phyloP scores from a whole-genome alignment of 1,140 invertebrate genomes.

The Meloidogyne hapla region DNA sequence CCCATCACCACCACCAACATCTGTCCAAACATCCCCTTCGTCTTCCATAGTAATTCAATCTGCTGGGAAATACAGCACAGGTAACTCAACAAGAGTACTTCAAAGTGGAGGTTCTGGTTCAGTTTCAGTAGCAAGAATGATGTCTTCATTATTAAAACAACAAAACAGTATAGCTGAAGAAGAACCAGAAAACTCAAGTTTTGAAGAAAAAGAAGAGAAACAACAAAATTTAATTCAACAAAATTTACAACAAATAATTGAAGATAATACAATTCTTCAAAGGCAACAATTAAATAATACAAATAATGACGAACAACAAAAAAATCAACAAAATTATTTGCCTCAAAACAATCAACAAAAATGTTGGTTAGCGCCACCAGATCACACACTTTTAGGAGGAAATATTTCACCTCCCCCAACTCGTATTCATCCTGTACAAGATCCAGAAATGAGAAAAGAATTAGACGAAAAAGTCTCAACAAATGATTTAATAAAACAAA shows the following conservation, averaged over 20 bases:
- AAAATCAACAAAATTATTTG: too few species aligned
- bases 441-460: conserved; percentile 17
- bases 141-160: conserved; percentile 21
- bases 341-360: too few species aligned
- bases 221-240: conserved; percentile 8
- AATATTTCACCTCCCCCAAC: conserved; percentile 20
- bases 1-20: conserved; percentile 15
- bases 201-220: conserved; percentile 17
- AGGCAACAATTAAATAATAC: neutral
- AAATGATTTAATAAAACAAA: neutral
- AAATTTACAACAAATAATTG: conserved; percentile 13
- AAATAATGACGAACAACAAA: neutral
- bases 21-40: neutral
- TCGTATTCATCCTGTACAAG: conserved; percentile 20
- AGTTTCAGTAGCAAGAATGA: conserved; percentile 19
- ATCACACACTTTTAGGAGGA: conserved; percentile 10
- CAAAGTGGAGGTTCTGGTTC: conserved; percentile 9
- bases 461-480: neutral
- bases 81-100: neutral
- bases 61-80: neutral
- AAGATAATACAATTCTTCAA: neutral
- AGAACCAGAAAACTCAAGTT: conserved; percentile 12
- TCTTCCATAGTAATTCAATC: neutral
- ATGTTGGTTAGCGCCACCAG: conserved; percentile 15
- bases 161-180: conserved; percentile 29